Percentiles rank a stretch among this genome's conserved stretches.
Conservation (phyloP, 2,113 vertebrate genomes). For the Psilopsiagon aymara region DNA sequence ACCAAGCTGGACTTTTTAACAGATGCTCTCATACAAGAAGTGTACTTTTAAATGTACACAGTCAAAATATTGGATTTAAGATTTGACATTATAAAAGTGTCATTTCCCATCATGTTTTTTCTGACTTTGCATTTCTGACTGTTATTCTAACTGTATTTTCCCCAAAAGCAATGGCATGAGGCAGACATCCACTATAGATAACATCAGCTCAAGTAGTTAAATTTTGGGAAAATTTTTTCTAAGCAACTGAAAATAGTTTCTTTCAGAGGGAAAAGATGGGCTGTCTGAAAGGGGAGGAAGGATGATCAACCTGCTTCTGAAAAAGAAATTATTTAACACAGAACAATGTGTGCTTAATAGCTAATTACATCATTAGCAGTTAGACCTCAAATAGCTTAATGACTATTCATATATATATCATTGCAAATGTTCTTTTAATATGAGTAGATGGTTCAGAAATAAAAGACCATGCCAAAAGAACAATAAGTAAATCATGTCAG, state of each 20-base stretch:
- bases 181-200: background rate
- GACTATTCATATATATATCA: background rate
- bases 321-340: background rate
- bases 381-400: conserved; percentile 3
- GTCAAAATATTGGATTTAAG: background rate
- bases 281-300: background rate
- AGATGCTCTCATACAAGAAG: background rate
- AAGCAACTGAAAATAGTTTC: background rate
- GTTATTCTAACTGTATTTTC: background rate
- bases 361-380: background rate
- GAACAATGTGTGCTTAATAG: background rate
- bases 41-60: background rate
- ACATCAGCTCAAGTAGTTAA: background rate
- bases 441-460: background rate
- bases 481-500: background rate
- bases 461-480: background rate
- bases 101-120: background rate
- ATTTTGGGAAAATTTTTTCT: background rate
- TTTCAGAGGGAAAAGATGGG: background rate
- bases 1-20: background rate
- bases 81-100: background rate
- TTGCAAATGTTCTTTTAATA: background rate
- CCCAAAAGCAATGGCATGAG: background rate
- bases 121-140: background rate
- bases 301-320: background rate